Percentiles rank a stretch among this genome's conserved stretches.
phyloP scores from a whole-genome alignment of 2,113 vertebrate genomes.

The mouse (Mus musculus) region DNA sequence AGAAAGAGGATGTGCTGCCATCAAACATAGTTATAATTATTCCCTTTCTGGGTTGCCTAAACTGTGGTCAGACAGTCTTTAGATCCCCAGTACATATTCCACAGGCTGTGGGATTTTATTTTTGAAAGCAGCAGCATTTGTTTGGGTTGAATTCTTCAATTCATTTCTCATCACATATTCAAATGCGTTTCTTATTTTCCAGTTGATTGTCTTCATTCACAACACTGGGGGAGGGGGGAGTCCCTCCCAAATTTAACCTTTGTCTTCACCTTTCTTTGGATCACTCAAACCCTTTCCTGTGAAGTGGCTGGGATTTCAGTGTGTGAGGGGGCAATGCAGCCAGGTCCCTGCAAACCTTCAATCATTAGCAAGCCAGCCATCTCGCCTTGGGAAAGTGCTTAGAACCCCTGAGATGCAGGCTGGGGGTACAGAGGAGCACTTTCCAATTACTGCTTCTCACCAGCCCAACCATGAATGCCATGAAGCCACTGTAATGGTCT shows the following conservation, averaged over 20 bases:
- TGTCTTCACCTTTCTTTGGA: background rate
- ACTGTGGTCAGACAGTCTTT: slow-evolving; percentile 56
- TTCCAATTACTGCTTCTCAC: slow-evolving; percentile 79
- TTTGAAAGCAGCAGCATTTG: slow-evolving; percentile 46
- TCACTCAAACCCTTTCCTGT: background rate
- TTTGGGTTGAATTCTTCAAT: slow-evolving; percentile 44
- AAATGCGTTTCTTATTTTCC: slow-evolving; percentile 49
- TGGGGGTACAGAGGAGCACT: background rate
- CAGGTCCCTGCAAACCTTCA: background rate
- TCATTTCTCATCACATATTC: slow-evolving; percentile 49
- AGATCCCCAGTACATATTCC: background rate
- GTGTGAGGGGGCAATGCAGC: background rate
- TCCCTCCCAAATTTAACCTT: background rate
- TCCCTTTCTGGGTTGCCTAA: background rate
- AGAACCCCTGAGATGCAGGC: background rate
- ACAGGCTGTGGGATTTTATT: slow-evolving; percentile 60
- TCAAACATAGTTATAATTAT: slow-evolving; percentile 62
- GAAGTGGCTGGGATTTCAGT: background rate
- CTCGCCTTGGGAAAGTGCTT: background rate
- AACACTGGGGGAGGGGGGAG: background rate
- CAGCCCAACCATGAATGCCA: slow-evolving; percentile 68
- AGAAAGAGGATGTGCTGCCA: slow-evolving; percentile 47
- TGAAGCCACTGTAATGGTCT: slow-evolving; percentile 78
- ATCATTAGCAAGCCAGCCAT: background rate
- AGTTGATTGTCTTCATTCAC: slow-evolving; percentile 6